phyloP scores from a whole-genome alignment of 2,797 vertebrate species.

The Ceyx erithaca region DNA sequence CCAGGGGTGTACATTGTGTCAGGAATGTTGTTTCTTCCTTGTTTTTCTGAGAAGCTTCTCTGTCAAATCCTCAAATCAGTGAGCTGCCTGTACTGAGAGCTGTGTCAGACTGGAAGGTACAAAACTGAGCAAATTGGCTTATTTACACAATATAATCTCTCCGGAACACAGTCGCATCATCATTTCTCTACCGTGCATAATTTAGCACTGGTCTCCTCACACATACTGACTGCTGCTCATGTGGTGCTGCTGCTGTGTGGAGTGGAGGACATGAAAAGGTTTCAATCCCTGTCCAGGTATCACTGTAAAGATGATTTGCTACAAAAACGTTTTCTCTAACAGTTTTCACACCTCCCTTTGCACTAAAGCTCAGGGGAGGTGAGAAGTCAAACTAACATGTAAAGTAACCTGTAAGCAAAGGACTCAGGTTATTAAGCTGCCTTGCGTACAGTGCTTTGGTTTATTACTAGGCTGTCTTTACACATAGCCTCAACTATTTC shows the following conservation, averaged over 20 bases:
- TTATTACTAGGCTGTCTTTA: background rate
- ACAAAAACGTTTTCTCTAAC: background rate
- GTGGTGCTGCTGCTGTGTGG: background rate
- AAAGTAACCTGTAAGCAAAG: background rate
- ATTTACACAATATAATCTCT: background rate
- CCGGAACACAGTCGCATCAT: background rate
- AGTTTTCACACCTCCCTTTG: background rate
- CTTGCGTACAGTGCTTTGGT: background rate
- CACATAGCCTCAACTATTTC: background rate
- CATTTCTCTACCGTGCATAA: background rate
- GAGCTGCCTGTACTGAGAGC: background rate
- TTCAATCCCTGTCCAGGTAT: background rate
- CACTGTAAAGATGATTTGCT: background rate
- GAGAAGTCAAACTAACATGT: background rate
- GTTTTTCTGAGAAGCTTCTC: background rate
- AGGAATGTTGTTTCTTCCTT: background rate
- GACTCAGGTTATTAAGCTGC: background rate
- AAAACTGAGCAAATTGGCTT: background rate
- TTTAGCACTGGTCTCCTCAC: background rate
- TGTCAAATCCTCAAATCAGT: background rate
- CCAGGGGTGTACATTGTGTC: background rate
- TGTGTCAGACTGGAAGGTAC: background rate
- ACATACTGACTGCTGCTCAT: background rate
- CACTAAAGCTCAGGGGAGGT: background rate
- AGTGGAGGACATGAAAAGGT: accelerated